These are phyloP conservation scores for Drosophila flavopinicola DNA, from an alignment of 2,888 invertebrate species.

Conservation along the genomic window DNA sequence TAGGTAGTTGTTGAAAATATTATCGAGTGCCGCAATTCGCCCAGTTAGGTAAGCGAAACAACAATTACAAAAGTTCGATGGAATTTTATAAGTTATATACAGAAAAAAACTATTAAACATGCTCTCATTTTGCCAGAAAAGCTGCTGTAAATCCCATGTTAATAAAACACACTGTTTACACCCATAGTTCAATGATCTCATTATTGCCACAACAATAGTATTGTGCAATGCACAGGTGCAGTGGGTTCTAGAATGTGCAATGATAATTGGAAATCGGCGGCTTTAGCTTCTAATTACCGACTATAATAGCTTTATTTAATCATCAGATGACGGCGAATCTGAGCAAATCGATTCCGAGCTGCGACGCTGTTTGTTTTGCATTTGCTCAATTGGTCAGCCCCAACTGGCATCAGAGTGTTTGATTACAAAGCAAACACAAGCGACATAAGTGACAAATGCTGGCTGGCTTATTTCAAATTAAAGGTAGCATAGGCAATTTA, in stretches of 20 bases:
- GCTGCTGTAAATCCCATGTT: not conserved
- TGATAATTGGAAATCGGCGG: not conserved
- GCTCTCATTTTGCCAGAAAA: not conserved
- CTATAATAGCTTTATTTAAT: not conserved
- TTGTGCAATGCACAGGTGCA: not conserved
- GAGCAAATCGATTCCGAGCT: not conserved
- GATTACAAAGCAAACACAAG: not conserved
- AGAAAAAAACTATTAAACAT: slow-evolving; percentile 4
- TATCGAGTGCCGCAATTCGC: slow-evolving; percentile 31
- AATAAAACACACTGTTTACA: not conserved
- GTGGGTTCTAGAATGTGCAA: not conserved
- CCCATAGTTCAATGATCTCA: slow-evolving; percentile 8
- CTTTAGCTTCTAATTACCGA: not conserved
- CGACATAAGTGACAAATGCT: no score
- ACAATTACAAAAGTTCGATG: slow-evolving; percentile 20
- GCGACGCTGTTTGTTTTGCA: not conserved
- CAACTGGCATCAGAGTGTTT: not conserved
- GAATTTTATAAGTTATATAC: slow-evolving; percentile 17
- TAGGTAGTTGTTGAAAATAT: slow-evolving; percentile 45
- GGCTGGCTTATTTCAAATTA: no score
- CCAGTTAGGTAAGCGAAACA: slow-evolving; percentile 50
- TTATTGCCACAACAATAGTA: not conserved
- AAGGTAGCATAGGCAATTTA: no score
- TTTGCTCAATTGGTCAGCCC: not conserved
- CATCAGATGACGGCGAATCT: not conserved